Evolutionary conservation across 2,797 vertebrate genomes (phyloP), one percentile per base, ranked within the genome.

Genomic region (Rhinatrema bivittatum): DNA sequence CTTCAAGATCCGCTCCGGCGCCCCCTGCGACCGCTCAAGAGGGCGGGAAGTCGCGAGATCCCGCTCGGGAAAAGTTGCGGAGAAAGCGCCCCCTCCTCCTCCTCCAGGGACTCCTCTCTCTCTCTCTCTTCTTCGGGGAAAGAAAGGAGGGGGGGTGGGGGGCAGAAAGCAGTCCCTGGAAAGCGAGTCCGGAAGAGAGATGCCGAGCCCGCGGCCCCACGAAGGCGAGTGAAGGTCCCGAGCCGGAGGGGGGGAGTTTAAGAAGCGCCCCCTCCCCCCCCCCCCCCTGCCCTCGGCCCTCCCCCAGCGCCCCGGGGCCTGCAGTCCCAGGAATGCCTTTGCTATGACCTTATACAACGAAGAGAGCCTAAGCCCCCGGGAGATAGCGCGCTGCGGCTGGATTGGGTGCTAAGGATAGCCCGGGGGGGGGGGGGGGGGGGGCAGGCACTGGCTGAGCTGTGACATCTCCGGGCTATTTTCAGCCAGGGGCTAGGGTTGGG

Each of bases 251-350:
- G 67, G n/a, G 46, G 27, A 67, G 71, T 72, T 68, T 68, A 66
- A 46, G 60, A 70, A 58, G 52, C 56, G 48, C 53, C 20, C 36
- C 33, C 42, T 34, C 32, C 43, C 51, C 44, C 20, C n/a, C 48
- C 39, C 30, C 32, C 35, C 33, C 24, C 39, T 44, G 47, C 25
- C 8, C 44, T 32, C 29, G 24, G 53, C 56, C 63, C 53, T 53
- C 36, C 12, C 46, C 26, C 58, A 59, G 75, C 65, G 87, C 88
- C 92, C 88, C 90, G 78, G 76, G 55, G 27, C 69, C 74, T 78
- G 84, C 84, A 82, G 79, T 84, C 68, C 67, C 70, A 76, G 79
- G 89, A 88, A 88, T 86, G 84, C 53, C 60, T 68, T 73, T 51
- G 68, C 66, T 60, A 57, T 78, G 84, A 78, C 85, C 84, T 85